These are phyloP conservation scores for Sepioteuthis lessoniana DNA, from an alignment of 2,888 invertebrate genomes.

Conservation along the genomic window DNA sequence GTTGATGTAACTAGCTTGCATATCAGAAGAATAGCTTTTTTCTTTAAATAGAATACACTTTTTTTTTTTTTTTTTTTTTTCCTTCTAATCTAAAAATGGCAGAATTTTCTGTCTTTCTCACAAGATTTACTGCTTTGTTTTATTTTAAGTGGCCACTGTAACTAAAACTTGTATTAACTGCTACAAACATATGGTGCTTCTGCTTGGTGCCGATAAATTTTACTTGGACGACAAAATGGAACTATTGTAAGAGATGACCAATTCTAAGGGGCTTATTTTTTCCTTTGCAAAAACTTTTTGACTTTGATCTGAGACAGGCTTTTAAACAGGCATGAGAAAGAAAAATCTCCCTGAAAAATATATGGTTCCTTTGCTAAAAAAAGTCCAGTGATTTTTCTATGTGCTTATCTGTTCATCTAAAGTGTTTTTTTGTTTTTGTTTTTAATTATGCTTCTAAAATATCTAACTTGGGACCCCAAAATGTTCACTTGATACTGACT, in stretches of 20 bases:
- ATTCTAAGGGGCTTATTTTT: background rate
- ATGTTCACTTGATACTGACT: background rate
- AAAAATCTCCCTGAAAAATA: background rate
- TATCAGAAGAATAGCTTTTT: background rate
- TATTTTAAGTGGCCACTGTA: background rate
- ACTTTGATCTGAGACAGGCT: background rate
- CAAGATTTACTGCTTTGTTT: background rate
- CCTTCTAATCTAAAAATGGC: too few relatives aligned
- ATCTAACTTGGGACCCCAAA: background rate
- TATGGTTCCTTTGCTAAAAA: background rate
- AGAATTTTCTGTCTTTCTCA: background rate
- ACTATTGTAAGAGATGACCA: background rate
- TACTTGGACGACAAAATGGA: background rate
- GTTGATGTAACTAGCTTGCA: background rate
- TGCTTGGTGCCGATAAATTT: background rate
- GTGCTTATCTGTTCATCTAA: too few relatives aligned
- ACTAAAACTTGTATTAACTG: background rate
- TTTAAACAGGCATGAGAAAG: background rate
- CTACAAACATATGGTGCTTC: background rate
- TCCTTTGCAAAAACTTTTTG: background rate
- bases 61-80: too few relatives aligned
- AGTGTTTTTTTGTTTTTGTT: too few relatives aligned
- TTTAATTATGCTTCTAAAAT: too few relatives aligned
- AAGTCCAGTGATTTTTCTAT: too few relatives aligned
- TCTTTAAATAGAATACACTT: background rate